Evolutionary conservation across 2,113 vertebrate genomes (phyloP), one percentile per base, ranked within the genome.

Genomic region (Tetrax tetrax): DNA sequence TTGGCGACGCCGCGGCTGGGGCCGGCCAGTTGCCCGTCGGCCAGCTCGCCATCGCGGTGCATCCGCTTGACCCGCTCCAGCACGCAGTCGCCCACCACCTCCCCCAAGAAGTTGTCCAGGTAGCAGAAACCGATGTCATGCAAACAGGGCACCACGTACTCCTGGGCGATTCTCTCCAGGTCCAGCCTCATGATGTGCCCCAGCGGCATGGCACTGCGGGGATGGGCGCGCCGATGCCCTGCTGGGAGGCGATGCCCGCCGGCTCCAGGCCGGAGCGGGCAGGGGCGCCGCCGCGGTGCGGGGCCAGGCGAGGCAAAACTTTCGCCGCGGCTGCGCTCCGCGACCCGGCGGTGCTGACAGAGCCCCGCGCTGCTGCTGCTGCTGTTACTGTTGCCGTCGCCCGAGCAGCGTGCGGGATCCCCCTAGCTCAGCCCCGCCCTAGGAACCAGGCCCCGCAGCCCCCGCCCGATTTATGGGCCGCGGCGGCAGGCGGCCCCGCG

Each of bases 31-130:
- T 98, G 98, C 38, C 99, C 99, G 83, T 98, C 98, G 54, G 98
- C 98, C 68, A 99, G 95, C 6, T 96, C 97, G 18, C 98, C 99
- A 41, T 97, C 95, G 38, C 92, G 93, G 96, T 99, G 99, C 98
- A 99, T 97, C 31, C 98, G 98, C 92, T 98, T 98, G 80, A 99
- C 99, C 79, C 99, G 98, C 74, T 98, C 98, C 96, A 99, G 95
- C 68, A 99, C 98, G 57, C 98, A 98, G 87, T 97, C 98, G 29
- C 99, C 99, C 84, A 98, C 98, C 57, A 97, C 92, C 72, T 99
- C 98, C 24, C 99, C 99, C 47, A 99, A 88, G 85, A 99, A 98
- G 50, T 98, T 98, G 96, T 99, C 99, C 97, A 99, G 93, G 93
- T 98, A 99, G 96, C 98, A 99, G 97, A 98, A 99, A 38, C 99